Evolutionary conservation across 2,113 vertebrate species (phyloP), one percentile per base, ranked within the genome.

Genomic region (Neolamprologus devosi): DNA sequence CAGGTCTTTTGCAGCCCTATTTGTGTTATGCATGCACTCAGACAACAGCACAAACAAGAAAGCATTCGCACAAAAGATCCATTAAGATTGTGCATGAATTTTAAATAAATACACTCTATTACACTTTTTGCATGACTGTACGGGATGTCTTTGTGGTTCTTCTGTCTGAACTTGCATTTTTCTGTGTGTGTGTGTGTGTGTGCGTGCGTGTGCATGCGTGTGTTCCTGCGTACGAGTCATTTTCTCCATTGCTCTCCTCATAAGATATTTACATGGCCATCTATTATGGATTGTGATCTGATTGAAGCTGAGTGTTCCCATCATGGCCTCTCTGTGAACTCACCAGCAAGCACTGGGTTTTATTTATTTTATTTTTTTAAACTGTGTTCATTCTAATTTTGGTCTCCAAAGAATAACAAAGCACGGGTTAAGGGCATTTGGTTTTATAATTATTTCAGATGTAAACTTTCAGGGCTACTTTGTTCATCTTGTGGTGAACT

Each of bases 241-340:
- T 95, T 94, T 94, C 96, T 97, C 94, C 94, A 96, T 96, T 83
- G 93, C 95, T 86, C 87, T 81, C 86, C 87, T 89, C 93, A 96
- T 97, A 92, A 95, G 88, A 96, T 96, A 96, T 97, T 97, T 92
- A 97, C 92, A 86, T 57, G 42, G 73, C 28, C 93, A 96, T 97
- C 92, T 87, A 96, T 97, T 91, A 97, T 95, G 88, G 92, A 93
- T 96, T 91, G 84, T 96, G 96, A 97, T 96, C 96, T 96, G 95
- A 97, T 96, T 96, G 96, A 96, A 94, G 93, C 92, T 95, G 95
- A 96, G 95, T 97, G 96, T 93, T 95, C 95, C 95, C 90, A 86
- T 93, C 91, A 53, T 95, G 95, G 88, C 97, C 96, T 87, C 88
- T 89, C 82, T 26, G 19, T 95, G 95, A 97, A 96, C 94, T 83